Evolutionary conservation across 2,113 vertebrate species (phyloP), one percentile per base, ranked within the genome.

Genomic region (Morone saxatilis): DNA sequence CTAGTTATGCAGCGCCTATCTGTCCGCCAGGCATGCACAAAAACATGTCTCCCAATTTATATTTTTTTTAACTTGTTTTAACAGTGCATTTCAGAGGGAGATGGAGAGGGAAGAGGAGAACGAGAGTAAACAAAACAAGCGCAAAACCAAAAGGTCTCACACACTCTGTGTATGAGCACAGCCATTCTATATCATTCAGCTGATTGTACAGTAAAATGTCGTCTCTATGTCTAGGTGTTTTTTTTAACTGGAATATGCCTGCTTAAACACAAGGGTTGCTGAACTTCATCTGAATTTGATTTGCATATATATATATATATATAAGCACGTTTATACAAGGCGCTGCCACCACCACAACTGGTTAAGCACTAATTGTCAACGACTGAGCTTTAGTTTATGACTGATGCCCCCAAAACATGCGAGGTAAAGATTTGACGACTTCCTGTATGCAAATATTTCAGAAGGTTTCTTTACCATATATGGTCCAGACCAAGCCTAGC

Each of bases 11-110:
- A 86, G 88, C 80, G 91, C 86, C 92, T 91, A 92, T 95, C 94
- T 94, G 86, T 95, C 95, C 90, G 90, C 94, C 86, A 93, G 95
- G 91, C 93, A 95, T 91, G 89, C 92, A 94, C 92, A 91, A 92
- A 87, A 92, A 90, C 88, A 89, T 84, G 87, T 81, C 88, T 86
- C 81, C 81, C 84, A 73, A 74, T 88, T 90, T 87, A 81, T 53
- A 71, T 86, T 85, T 40, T 41, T 85, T 83, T 84, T 54, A 82
- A 85, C 90, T 93, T 95, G 92, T 95, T 94, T 95, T 90, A 94
- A 94, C 89, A 75, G 77, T 70, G 86, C 36, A 68, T 90, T 91
- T 89, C 77, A 80, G 80, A 86, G 50, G 85, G 74, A 72, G 74
- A 71, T 71, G 71, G 63, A 69, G 78, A 78, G 53, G 65, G 76